phyloP scores from a whole-genome alignment of 1,140 invertebrate genomes.

The Drosophila micromelanica region DNA sequence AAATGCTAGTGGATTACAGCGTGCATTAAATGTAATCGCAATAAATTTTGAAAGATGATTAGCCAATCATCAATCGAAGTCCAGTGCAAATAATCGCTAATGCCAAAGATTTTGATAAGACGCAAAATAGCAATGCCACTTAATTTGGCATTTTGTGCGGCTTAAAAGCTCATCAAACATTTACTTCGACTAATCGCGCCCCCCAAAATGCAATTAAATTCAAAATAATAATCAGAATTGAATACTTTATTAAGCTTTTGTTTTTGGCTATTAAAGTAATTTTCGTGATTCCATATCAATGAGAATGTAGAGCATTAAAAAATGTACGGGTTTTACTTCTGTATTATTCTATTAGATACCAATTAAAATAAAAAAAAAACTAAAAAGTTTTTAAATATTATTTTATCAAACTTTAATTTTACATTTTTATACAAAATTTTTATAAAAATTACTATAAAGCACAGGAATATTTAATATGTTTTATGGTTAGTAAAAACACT shows the following conservation, averaged over 20 bases:
- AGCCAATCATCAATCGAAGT: slow-evolving; percentile 44
- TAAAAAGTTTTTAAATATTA: too few relatives aligned
- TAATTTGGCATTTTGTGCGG: slow-evolving; percentile 44
- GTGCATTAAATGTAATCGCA: slow-evolving; percentile 66
- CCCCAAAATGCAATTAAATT: not conserved
- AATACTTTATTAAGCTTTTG: too few relatives aligned
- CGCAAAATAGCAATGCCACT: slow-evolving; percentile 46
- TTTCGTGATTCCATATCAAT: not conserved
- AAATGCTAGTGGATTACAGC: slow-evolving; percentile 65
- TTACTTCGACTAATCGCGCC: slow-evolving; percentile 3
- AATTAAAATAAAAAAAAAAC: too few relatives aligned
- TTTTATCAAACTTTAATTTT: too few relatives aligned
- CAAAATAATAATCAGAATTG: not conserved
- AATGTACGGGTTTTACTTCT: too few relatives aligned
- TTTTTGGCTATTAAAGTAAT: too few relatives aligned
- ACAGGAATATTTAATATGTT: too few relatives aligned
- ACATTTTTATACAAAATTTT: too few relatives aligned
- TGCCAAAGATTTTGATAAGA: slow-evolving; percentile 23
- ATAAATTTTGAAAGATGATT: slow-evolving; percentile 74
- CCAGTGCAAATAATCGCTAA: slow-evolving; percentile 38
- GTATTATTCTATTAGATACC: too few relatives aligned
- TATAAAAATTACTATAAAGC: too few relatives aligned
- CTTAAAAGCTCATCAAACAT: slow-evolving; percentile 21
- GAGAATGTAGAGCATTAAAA: not conserved
- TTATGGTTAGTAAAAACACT: too few relatives aligned